A percentile compares a stretch with the other conserved stretches of the same genome.
phyloP scores from a whole-genome alignment of 2,888 invertebrate genomes.

The Dryadula phaetusa region DNA sequence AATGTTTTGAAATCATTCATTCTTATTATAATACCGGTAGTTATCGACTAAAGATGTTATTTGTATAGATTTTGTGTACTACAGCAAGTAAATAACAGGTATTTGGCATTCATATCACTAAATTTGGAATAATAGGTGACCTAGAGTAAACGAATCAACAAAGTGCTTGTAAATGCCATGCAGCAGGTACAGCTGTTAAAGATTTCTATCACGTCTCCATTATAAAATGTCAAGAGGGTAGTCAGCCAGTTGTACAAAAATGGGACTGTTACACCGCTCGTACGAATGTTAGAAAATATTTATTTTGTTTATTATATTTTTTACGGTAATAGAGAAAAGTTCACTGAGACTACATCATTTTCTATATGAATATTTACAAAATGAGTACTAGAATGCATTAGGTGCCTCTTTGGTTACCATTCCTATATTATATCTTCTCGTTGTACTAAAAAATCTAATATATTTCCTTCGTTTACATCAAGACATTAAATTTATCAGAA shows the following conservation, averaged over 20 bases:
- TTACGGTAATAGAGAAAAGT: not conserved
- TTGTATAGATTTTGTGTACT: constrained; percentile 27
- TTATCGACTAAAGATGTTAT: too few species aligned
- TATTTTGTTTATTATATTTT: not conserved
- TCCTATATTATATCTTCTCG: too few species aligned
- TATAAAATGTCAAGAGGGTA: constrained; percentile 45
- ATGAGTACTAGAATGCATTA: too few species aligned
- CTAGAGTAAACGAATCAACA: constrained; percentile 27
- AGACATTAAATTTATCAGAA: too few species aligned
- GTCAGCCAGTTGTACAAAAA: constrained; percentile 28
- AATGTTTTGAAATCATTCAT: too few species aligned
- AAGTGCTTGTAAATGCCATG: constrained; percentile 35
- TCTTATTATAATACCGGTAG: too few species aligned
- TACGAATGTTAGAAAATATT: constrained; percentile 1
- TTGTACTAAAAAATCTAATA: too few species aligned
- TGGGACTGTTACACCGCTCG: constrained; percentile 22
- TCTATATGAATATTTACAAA: too few species aligned
- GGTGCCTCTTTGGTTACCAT: too few species aligned
- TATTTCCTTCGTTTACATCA: too few species aligned
- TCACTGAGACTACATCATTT: too few species aligned
- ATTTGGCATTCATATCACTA: constrained; percentile 29
- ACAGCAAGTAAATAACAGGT: constrained; percentile 26
- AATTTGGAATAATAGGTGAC: constrained; percentile 42
- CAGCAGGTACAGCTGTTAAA: constrained; percentile 29
- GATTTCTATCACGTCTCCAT: constrained; percentile 46